Evolutionary conservation across 2,888 invertebrate genomes (phyloP).

Genomic region (Gonocerus acuteangulatus): DNA sequence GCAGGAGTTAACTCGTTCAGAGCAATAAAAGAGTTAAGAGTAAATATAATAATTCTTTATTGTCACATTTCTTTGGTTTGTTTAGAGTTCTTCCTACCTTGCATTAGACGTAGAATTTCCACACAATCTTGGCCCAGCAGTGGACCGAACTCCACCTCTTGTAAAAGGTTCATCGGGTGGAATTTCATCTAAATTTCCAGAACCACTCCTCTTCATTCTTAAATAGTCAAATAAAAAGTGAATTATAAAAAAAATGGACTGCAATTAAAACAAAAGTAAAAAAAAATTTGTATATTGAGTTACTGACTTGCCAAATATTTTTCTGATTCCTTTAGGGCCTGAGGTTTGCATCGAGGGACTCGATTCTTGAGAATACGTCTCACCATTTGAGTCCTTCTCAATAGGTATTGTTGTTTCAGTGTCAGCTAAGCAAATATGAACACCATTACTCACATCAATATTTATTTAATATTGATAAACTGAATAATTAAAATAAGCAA

Average conservation of each 20-base stretch:
- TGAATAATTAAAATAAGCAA: not conserved
- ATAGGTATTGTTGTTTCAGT: conserved; percentile 47
- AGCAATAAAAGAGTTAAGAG: too few species aligned
- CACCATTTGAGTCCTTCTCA: conserved; percentile 31
- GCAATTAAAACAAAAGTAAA: not conserved
- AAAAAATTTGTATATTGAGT: not conserved
- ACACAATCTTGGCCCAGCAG: conserved; percentile 64
- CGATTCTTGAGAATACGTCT: conserved; percentile 45
- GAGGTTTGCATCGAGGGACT: conserved; percentile 47
- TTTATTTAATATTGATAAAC: not conserved
- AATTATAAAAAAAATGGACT: not conserved
- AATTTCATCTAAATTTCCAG: conserved; percentile 59
- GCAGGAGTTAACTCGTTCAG: too few species aligned
- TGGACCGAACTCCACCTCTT: conserved; percentile 63
- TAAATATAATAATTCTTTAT: too few species aligned
- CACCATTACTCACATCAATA: not conserved
- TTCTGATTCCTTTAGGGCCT: conserved; percentile 56
- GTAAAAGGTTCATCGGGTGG: conserved; percentile 56
- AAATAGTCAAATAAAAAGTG: conserved; percentile 6
- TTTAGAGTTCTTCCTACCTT: not conserved
- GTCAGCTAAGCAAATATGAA: conserved; percentile 49
- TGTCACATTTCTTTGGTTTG: too few species aligned
- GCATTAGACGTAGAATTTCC: conserved; percentile 24
- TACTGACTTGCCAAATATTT: conserved; percentile 54
- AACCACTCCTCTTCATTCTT: conserved; percentile 60